Conservation (phyloP, 2,888 invertebrate species). For the Barypeithes pellucidus region DNA sequence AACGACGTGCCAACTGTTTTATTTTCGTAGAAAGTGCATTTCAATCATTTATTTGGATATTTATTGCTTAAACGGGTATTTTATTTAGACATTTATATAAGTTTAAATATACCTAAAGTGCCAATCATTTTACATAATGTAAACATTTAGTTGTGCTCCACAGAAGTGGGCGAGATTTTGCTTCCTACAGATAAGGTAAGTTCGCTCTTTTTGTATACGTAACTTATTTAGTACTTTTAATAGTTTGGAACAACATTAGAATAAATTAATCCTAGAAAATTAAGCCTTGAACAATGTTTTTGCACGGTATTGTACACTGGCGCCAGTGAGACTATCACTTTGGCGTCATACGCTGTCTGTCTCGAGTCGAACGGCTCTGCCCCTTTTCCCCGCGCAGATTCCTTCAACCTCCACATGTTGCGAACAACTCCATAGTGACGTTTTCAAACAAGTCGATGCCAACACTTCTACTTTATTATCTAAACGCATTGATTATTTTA, state of each 20-base stretch:
- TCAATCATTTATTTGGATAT: constrained; percentile 19
- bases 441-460: constrained; percentile 39
- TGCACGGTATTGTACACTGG: constrained; percentile 70
- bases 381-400: constrained; percentile 65
- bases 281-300: constrained; percentile 63
- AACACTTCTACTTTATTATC: constrained; percentile 42
- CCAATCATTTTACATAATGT: constrained; percentile 50
- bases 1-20: constrained; percentile 26
- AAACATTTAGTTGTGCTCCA: constrained; percentile 48
- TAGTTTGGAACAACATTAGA: constrained; percentile 9
- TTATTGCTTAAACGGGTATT: constrained; percentile 25
- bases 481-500: constrained; percentile 41
- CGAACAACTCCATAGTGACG: constrained; percentile 50
- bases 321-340: constrained; percentile 71
- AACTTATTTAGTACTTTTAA: constrained; percentile 16
- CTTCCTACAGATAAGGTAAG: constrained; percentile 59
- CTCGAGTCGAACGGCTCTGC: constrained; percentile 59
- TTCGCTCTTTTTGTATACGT: constrained; percentile 40
- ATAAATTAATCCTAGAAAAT: constrained; percentile 43
- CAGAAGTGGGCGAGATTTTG: constrained; percentile 59
- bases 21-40: constrained; percentile 31
- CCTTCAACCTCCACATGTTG: constrained; percentile 61
- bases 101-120: constrained; percentile 35
- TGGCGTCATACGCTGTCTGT: constrained; percentile 72
- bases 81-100: constrained; percentile 3